phyloP scores from a whole-genome alignment of 2,113 vertebrate genomes.

The Silurus meridionalis region DNA sequence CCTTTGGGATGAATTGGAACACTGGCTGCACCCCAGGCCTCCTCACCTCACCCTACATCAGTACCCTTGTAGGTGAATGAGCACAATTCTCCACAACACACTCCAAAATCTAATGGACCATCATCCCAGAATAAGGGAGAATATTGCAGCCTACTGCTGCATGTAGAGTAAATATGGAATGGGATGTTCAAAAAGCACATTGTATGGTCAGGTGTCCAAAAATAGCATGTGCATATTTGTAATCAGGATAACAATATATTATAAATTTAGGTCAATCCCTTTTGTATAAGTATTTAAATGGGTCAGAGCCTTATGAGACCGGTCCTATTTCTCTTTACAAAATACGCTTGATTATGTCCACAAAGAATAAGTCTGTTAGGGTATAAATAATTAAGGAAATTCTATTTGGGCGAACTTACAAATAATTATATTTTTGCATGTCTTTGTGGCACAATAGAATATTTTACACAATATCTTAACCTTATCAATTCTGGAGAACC shows the following conservation, averaged over 20 bases:
- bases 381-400: neutral
- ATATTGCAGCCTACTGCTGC: neutral
- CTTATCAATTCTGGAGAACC: neutral
- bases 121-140: neutral
- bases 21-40: no score
- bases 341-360: neutral
- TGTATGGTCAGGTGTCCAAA: neutral
- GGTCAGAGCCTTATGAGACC: constrained; percentile 14
- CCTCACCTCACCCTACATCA: no score
- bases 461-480: neutral
- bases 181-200: no score
- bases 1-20: no score
- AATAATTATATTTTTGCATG: neutral
- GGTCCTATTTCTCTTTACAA: neutral
- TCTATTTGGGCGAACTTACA: neutral
- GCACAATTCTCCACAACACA: no score
- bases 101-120: no score
- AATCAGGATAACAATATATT: constrained; percentile 37
- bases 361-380: neutral
- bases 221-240: neutral
- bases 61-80: no score
- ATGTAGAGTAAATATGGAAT: no score
- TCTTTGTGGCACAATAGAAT: neutral
- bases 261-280: constrained; percentile 23
- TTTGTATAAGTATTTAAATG: constrained; percentile 30